phyloP scores from a whole-genome alignment of 2,888 invertebrate genomes.

The Archips crataeganus region DNA sequence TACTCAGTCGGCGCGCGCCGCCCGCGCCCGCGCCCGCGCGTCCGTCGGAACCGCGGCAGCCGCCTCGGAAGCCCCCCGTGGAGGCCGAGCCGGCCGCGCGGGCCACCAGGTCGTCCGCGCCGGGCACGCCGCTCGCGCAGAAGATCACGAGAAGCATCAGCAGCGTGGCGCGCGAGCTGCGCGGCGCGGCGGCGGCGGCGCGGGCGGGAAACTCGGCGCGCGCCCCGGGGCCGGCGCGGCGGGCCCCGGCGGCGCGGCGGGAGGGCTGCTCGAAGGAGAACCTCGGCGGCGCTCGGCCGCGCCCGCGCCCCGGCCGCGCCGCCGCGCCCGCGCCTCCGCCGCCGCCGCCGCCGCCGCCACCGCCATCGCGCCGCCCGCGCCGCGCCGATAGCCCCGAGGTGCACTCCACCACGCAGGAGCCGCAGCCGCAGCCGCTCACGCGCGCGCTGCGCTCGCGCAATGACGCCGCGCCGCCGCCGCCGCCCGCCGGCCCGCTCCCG shows the following conservation, averaged over 20 bases:
- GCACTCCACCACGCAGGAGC: conserved; percentile 39
- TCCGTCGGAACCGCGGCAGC: conserved; percentile 44
- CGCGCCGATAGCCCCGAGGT: conserved; percentile 46
- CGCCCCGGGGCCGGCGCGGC: conserved; percentile 75
- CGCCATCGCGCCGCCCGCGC: conserved; percentile 52
- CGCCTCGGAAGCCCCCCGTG: conserved; percentile 49
- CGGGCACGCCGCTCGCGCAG: conserved; percentile 41
- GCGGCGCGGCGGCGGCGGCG: conserved; percentile 54
- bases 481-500: conserved; percentile 43
- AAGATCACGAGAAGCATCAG: conserved; percentile 46
- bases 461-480: conserved; percentile 51
- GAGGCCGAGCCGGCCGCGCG: conserved; percentile 46
- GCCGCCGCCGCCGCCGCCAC: conserved; percentile 48
- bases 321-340: conserved; percentile 52
- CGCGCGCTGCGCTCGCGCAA: conserved; percentile 64
- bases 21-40: conserved; percentile 47
- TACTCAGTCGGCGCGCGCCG: conserved; percentile 65
- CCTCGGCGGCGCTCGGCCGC: conserved; percentile 47
- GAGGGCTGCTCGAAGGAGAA: conserved; percentile 41
- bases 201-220: conserved; percentile 76
- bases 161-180: conserved; percentile 50
- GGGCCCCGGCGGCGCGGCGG: conserved; percentile 72
- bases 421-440: conserved; percentile 45
- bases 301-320: conserved; percentile 69
- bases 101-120: conserved; percentile 28